These are phyloP conservation scores for Steatornis caripensis DNA, from an alignment of 2,113 vertebrate genomes.

Conservation along the genomic window DNA sequence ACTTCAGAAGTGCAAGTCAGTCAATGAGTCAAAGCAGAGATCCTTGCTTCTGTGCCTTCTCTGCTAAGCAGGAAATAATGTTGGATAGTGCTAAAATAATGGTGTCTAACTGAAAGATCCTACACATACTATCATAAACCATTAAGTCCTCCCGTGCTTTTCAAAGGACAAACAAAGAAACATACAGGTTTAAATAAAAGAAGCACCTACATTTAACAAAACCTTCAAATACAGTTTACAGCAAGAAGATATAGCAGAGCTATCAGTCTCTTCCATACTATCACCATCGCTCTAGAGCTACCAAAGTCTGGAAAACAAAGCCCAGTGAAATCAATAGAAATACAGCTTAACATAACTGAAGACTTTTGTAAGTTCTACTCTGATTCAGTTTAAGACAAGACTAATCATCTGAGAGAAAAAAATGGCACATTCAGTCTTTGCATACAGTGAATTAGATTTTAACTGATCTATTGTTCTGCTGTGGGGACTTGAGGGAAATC, in stretches of 20 bases:
- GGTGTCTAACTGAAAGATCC: neutral
- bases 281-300: neutral
- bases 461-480: neutral
- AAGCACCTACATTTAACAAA: neutral
- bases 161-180: neutral
- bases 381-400: neutral
- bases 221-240: neutral
- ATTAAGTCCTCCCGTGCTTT: neutral
- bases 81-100: neutral
- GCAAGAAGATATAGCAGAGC: neutral
- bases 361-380: neutral
- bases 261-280: neutral
- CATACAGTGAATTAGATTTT: neutral
- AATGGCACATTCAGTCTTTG: neutral
- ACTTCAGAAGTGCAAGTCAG: neutral
- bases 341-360: neutral
- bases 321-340: neutral
- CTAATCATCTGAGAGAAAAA: neutral
- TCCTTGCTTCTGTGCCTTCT: neutral
- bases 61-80: neutral
- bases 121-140: fast-evolving
- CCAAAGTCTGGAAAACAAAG: neutral
- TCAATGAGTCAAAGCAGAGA: neutral
- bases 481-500: neutral
- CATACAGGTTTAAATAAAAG: neutral